phyloP scores from a whole-genome alignment of 23 tunicate species.

The Trididemnum miniatum region DNA sequence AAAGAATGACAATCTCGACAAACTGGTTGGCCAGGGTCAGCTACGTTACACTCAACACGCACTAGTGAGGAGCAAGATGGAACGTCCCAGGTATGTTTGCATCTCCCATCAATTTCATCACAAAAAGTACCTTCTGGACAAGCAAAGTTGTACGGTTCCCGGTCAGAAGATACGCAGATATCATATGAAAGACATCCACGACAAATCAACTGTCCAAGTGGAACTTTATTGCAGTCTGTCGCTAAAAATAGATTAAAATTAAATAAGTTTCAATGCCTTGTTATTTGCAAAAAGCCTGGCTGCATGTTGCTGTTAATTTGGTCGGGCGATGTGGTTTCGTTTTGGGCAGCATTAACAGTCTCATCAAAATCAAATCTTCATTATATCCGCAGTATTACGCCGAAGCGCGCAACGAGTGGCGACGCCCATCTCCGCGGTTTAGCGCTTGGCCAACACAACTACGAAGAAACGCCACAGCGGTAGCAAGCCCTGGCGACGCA shows the following conservation, averaged over 20 bases:
- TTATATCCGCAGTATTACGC: too few species aligned
- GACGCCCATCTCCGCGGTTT: too few species aligned
- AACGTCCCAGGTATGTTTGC: constrained; percentile 5
- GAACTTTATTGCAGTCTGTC: constrained; percentile 10
- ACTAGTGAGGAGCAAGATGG: background rate
- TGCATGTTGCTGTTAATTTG: too few species aligned
- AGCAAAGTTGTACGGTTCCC: background rate
- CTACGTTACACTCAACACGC: constrained; percentile 11
- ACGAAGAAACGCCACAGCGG: too few species aligned
- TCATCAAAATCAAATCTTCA: too few species aligned
- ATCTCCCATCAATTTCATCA: constrained; percentile 5
- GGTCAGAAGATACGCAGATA: constrained; percentile 18
- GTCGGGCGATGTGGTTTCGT: too few species aligned
- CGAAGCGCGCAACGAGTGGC: too few species aligned
- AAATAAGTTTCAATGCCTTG: too few species aligned
- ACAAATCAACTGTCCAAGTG: background rate
- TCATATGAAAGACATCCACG: constrained; percentile 33
- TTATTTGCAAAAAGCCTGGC: too few species aligned
- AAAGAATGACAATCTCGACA: constrained; percentile 40
- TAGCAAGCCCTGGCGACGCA: too few species aligned
- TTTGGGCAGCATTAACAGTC: too few species aligned
- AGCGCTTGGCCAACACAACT: too few species aligned
- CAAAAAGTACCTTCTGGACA: constrained; percentile 44
- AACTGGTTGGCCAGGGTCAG: background rate
- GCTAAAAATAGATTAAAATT: constrained; percentile 14